Conservation (phyloP, 2,797 vertebrate genomes). For the Ctenosaura bakeri region DNA sequence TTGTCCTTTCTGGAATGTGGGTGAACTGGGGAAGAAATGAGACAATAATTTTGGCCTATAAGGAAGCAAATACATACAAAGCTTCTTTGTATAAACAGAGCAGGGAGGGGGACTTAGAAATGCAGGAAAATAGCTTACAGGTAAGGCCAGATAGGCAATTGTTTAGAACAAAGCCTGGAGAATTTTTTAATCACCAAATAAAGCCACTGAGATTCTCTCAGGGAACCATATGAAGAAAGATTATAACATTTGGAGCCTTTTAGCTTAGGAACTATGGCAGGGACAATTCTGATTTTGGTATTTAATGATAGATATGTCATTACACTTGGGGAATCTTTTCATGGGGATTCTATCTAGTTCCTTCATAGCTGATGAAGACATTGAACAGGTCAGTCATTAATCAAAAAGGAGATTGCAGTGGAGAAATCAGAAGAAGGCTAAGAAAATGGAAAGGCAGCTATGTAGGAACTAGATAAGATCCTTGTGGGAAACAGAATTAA, state of each 20-base stretch:
- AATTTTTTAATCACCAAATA: too few species aligned
- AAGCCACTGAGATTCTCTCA: neutral
- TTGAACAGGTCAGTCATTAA: too few species aligned
- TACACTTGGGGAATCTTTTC: too few species aligned
- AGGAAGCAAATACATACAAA: neutral
- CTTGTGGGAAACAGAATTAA: too few species aligned
- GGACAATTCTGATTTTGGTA: neutral
- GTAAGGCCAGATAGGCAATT: neutral
- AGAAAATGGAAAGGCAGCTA: too few species aligned
- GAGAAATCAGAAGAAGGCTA: too few species aligned
- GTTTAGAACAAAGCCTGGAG: neutral
- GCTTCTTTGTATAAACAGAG: neutral
- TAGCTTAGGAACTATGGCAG: neutral
- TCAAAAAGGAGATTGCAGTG: too few species aligned
- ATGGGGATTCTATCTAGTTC: too few species aligned
- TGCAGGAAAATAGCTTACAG: neutral
- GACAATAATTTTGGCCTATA: neutral
- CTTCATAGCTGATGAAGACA: too few species aligned
- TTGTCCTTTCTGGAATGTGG: neutral
- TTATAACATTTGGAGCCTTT: neutral
- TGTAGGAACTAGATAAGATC: too few species aligned
- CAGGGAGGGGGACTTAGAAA: too few species aligned
- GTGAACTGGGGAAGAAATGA: neutral
- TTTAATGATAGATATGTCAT: too few species aligned
- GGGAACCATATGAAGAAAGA: neutral